Percentiles rank a stretch among this genome's conserved stretches.
Conservation (phyloP, 2,888 invertebrate species). For the Abrostola triplasia region DNA sequence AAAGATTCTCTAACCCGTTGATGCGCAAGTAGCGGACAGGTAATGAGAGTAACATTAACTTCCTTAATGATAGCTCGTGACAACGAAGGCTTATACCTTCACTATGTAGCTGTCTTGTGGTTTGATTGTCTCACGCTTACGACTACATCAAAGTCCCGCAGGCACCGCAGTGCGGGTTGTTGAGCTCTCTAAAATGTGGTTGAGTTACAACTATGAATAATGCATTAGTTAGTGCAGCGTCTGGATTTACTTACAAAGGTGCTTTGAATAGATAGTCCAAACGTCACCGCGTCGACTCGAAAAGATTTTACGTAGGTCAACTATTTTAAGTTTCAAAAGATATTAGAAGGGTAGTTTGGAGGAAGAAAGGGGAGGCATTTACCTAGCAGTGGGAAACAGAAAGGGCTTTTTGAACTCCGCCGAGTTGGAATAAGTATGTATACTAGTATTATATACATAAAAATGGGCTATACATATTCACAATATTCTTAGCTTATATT, state of each 20-base stretch:
- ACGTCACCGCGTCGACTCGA: not conserved
- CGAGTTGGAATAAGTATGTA: no score
- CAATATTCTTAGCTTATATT: no score
- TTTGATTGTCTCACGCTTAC: slow-evolving; percentile 1
- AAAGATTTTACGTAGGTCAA: not conserved
- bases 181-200: slow-evolving; percentile 4
- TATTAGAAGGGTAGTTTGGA: no score
- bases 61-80: not conserved
- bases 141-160: not conserved
- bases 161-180: not conserved
- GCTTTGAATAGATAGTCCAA: not conserved
- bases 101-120: not conserved
- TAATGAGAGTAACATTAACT: not conserved
- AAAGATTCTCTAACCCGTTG: no score
- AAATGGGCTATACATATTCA: no score
- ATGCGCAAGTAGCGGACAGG: no score
- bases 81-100: not conserved
- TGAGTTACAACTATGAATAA: not conserved
- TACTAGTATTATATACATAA: no score
- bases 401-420: no score
- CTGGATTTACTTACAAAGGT: not conserved
- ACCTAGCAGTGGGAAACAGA: no score
- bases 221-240: not conserved
- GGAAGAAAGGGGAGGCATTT: no score
- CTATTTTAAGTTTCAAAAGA: no score